phyloP scores from a whole-genome alignment of 2,797 vertebrate genomes.

The Chromis chromis region DNA sequence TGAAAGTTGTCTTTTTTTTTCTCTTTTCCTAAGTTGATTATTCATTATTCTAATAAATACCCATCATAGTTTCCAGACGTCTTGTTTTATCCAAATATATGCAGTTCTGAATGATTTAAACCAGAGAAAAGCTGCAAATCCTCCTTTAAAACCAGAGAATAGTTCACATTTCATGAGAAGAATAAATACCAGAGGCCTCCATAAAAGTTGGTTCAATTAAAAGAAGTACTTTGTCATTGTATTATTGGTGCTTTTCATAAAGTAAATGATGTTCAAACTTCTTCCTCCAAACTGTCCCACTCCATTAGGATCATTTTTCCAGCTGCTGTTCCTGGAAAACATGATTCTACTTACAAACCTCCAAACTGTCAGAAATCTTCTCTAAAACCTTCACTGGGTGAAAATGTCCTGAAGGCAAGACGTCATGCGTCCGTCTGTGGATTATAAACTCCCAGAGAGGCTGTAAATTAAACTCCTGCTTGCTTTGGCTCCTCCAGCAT shows the following conservation, averaged over 20 bases:
- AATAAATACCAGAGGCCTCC: too few relatives aligned
- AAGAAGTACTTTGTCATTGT: too few relatives aligned
- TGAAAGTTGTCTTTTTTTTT: too few relatives aligned
- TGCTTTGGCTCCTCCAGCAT: conserved; percentile 51
- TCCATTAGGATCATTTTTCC: not conserved
- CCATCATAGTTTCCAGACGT: too few relatives aligned
- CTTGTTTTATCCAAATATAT: too few relatives aligned
- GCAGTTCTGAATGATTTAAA: too few relatives aligned
- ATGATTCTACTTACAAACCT: conserved; percentile 16
- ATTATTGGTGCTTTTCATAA: not conserved
- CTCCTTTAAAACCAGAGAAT: too few relatives aligned
- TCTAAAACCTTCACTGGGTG: conserved; percentile 35
- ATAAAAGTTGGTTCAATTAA: too few relatives aligned
- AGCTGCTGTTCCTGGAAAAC: conserved; percentile 37
- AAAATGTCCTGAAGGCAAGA: conserved; percentile 47
- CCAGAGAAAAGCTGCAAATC: too few relatives aligned
- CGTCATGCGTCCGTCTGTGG: conserved; percentile 48
- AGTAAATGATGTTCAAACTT: not conserved
- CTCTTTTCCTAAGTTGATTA: too few relatives aligned
- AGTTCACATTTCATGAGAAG: too few relatives aligned
- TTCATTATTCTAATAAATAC: too few relatives aligned
- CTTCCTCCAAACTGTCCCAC: not conserved
- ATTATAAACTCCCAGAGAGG: conserved; percentile 57
- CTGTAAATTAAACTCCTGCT: conserved; percentile 61
- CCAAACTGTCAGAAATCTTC: conserved; percentile 30